A percentile compares a stretch with the other conserved stretches of the same genome.
Evolutionary conservation across 2,113 vertebrate genomes (phyloP).

Genomic region (Callopanchax toddi): DNA sequence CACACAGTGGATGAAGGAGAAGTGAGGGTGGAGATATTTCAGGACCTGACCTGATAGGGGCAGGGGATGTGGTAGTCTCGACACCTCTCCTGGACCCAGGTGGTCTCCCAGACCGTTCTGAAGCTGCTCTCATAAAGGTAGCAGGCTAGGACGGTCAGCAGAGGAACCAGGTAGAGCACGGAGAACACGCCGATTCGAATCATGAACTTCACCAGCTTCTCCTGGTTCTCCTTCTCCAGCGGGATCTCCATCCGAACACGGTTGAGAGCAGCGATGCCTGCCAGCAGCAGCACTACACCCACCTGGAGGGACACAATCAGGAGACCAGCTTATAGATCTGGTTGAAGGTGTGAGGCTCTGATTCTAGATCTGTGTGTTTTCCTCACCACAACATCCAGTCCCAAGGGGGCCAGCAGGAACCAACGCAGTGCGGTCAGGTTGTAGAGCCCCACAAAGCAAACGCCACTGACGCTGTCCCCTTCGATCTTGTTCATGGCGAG

Average conservation of each 20-base stretch:
- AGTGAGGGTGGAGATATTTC: no score
- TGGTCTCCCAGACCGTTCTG: slow-evolving; percentile 91
- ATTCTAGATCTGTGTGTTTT: background rate
- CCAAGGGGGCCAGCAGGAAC: slow-evolving; percentile 93
- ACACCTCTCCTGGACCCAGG: slow-evolving; percentile 94
- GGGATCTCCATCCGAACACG: slow-evolving; percentile 98
- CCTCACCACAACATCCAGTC: slow-evolving; percentile 88
- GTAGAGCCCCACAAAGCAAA: slow-evolving; percentile 97
- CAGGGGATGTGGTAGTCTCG: slow-evolving; percentile 98
- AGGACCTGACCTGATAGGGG: slow-evolving; percentile 86
- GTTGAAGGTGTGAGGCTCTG: no score
- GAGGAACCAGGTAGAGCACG: slow-evolving; percentile 95
- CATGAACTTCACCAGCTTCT: slow-evolving; percentile 99
- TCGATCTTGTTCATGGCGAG: slow-evolving; percentile 98
- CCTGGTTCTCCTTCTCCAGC: slow-evolving; percentile 98
- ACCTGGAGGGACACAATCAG: slow-evolving; percentile 54
- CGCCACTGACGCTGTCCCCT: slow-evolving; percentile 94
- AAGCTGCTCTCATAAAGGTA: slow-evolving; percentile 96
- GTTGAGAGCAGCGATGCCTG: slow-evolving; percentile 95
- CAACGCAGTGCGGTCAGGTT: slow-evolving; percentile 90
- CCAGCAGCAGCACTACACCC: slow-evolving; percentile 91
- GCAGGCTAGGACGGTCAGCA: slow-evolving; percentile 92
- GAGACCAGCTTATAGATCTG: background rate
- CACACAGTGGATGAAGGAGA: slow-evolving; percentile 47
- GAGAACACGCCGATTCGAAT: slow-evolving; percentile 98